These are phyloP conservation scores for Apolygus lucorum DNA, from an alignment of 1,140 invertebrate species.

Conservation along the genomic window DNA sequence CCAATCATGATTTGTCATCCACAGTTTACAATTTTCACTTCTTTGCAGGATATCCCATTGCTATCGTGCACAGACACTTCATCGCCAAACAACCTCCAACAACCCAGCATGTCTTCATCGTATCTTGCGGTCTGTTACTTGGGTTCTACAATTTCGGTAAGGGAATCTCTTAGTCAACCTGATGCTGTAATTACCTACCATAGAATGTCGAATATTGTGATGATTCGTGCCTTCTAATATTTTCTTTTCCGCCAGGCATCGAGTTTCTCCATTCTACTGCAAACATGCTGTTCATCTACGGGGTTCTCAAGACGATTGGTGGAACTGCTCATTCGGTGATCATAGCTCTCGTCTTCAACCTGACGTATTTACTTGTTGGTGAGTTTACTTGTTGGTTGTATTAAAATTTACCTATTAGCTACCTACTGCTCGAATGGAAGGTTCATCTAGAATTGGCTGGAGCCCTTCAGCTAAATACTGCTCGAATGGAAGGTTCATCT, in stretches of 20 bases:
- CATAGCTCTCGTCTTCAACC: slow-evolving; percentile 69
- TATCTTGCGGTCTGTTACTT: slow-evolving; percentile 54
- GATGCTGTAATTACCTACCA: slow-evolving; percentile 9
- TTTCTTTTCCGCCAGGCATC: slow-evolving; percentile 39
- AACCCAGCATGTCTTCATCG: slow-evolving; percentile 68
- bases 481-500: too few species aligned
- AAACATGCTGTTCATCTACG: slow-evolving; percentile 59
- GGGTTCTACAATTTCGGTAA: slow-evolving; percentile 78
- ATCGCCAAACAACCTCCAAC: slow-evolving; percentile 46
- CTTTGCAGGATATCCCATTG: slow-evolving; percentile 71
- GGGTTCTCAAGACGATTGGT: slow-evolving; percentile 48
- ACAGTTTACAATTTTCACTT: too few species aligned
- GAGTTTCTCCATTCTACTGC: slow-evolving; percentile 61
- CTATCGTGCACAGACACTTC: slow-evolving; percentile 53
- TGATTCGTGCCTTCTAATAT: slow-evolving; percentile 30
- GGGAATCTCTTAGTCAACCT: background rate
- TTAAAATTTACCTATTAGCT: too few species aligned
- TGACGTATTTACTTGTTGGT: slow-evolving; percentile 61
- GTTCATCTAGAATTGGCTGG: too few species aligned
- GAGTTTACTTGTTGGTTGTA: slow-evolving; percentile 26
- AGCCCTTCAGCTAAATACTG: too few species aligned
- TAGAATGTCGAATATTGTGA: slow-evolving; percentile 22
- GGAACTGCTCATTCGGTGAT: slow-evolving; percentile 52
- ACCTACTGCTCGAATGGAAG: too few species aligned
- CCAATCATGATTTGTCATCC: too few species aligned